Conservation (phyloP, 2,113 vertebrate genomes). For the Oncorhynchus tshawytscha region DNA sequence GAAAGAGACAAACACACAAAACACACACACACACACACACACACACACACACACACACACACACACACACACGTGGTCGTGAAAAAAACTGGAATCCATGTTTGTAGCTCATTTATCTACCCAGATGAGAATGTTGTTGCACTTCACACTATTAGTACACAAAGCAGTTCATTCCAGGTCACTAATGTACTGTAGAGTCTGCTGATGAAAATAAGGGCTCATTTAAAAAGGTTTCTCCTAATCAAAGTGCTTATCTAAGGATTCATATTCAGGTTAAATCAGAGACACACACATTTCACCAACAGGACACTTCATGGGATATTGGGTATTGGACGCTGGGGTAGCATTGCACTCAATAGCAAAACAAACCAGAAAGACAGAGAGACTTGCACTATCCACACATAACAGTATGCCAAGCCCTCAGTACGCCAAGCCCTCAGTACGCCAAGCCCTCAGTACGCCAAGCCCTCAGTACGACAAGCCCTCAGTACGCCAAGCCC, state of each 20-base stretch:
- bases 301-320: not conserved
- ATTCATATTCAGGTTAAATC: not conserved
- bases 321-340: not conserved
- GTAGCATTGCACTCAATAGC: not conserved
- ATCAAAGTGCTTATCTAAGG: not conserved
- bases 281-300: not conserved
- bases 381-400: not conserved
- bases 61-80: not conserved
- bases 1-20: conserved; percentile 1
- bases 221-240: not conserved
- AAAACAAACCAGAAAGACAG: not conserved
- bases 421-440: too few species aligned
- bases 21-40: too few species aligned
- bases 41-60: too few species aligned
- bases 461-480: too few species aligned
- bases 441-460: too few species aligned
- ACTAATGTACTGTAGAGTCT: not conserved
- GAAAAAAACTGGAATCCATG: not conserved
- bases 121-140: not conserved
- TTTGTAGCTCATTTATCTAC: not conserved
- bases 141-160: not conserved
- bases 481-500: too few species aligned
- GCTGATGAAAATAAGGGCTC: not conserved
- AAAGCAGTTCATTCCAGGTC: not conserved
- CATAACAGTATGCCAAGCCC: too few species aligned